Evolutionary conservation across 2,113 vertebrate genomes (phyloP), one percentile per base, ranked within the genome.

Genomic region (Paedocypris sp.): DNA sequence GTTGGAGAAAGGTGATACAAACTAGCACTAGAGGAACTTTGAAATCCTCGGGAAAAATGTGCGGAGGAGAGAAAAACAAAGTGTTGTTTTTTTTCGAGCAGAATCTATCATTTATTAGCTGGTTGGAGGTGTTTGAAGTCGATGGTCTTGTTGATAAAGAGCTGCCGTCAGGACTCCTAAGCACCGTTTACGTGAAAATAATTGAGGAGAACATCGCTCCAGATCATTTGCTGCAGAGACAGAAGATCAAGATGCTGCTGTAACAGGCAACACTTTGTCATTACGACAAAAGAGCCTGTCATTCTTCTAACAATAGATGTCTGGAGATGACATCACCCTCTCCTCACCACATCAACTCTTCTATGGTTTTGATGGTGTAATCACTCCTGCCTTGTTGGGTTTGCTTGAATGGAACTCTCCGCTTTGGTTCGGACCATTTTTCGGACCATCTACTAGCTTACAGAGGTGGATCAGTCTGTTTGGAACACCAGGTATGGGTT

Each of bases 131-230:
- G 7, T 56, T 36, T 26, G 47, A 19, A 18, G 15, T 28, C 9
- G 4, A 51, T 29, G 33, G 8, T 57, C 38, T 63, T 54, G 69
- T 50, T 56, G 29, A 70, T 4, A 60, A 51, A 62, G 75, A 58
- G 59, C 33, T 60, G 23, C 45, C 23, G 65, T 68, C 19, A 42
- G 46, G 46, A 60, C 60, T 58, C 47, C 47, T 12, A 56, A 48
- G 41, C 50, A 46, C 31, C 7, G 5, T 46, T 54, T 31, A 42
- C 35, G 12, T 15, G 3, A 33, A 35, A 28, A 20, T 29, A 32
- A 36, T 45, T 45, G 36, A 63, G 31, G 25, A 42, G 38, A n/a
- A 11, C 9, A 26, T 70, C 28, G 49, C 63, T 69, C 64, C 51
- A n/a, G 50, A 66, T 54, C 54, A 50, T 58, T 32, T 64, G 33